Evolutionary conservation across 2,797 vertebrate genomes (phyloP).

Genomic region (Sylvilagus floridanus): DNA sequence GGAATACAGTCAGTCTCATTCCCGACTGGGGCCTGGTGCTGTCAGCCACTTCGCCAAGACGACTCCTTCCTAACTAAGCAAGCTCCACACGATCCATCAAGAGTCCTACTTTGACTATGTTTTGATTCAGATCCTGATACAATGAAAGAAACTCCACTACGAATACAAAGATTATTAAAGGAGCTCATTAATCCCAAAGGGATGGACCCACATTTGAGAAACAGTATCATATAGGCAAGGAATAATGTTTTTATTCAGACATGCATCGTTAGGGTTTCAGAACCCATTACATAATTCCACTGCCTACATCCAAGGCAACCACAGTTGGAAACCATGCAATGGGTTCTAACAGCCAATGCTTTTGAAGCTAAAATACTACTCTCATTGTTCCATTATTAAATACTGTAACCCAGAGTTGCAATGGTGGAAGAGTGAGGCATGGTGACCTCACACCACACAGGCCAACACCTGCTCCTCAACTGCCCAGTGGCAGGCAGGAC

Average conservation of each 20-base stretch:
- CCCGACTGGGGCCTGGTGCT: background rate
- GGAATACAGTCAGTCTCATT: constrained; percentile 60
- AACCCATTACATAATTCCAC: background rate
- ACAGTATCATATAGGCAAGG: background rate
- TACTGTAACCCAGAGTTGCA: background rate
- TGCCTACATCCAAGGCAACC: background rate
- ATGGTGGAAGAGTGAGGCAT: background rate
- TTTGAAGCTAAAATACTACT: background rate
- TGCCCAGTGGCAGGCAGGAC: background rate
- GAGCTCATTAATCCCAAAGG: background rate
- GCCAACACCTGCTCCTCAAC: background rate
- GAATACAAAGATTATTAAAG: background rate
- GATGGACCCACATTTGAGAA: background rate
- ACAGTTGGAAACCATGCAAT: background rate
- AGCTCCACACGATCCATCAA: fast-evolving
- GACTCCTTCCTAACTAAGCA: background rate
- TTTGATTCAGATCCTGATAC: background rate
- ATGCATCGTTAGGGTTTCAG: background rate
- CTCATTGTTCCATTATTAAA: background rate
- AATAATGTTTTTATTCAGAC: background rate
- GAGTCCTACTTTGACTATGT: background rate
- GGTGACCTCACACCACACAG: fast-evolving
- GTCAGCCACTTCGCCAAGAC: background rate
- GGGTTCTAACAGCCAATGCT: background rate
- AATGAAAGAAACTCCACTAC: background rate